Evolutionary conservation across 2,113 vertebrate species (phyloP).

Genomic region (Syrrhaptes paradoxus): DNA sequence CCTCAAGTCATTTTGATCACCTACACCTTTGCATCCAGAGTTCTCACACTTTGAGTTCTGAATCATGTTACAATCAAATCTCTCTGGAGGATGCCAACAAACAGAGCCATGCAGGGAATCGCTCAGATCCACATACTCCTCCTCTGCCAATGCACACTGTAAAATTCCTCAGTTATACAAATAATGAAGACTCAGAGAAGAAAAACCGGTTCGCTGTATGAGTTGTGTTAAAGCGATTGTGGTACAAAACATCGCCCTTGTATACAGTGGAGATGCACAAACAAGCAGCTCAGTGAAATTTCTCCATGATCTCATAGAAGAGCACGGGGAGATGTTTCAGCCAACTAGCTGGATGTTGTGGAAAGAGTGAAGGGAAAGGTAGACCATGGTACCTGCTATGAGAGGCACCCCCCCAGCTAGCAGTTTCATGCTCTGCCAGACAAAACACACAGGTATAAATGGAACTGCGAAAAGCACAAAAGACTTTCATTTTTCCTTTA

Average conservation of each 20-base stretch:
- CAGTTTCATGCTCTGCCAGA: neutral
- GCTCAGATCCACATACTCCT: neutral
- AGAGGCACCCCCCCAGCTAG: neutral
- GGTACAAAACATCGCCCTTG: neutral
- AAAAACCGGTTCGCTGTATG: neutral
- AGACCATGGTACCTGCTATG: neutral
- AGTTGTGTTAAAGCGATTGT: neutral
- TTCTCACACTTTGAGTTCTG: neutral
- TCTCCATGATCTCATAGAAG: neutral
- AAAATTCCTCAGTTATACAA: neutral
- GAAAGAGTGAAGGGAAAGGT: neutral
- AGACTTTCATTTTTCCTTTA: neutral
- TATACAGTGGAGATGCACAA: neutral
- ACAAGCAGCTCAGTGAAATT: neutral
- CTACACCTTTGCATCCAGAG: neutral
- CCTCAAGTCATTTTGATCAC: neutral
- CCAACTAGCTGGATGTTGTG: neutral
- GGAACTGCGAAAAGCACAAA: neutral
- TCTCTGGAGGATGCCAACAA: neutral
- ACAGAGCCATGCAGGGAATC: neutral
- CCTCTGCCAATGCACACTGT: neutral
- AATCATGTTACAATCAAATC: rapidly evolving
- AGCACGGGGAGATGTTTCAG: neutral
- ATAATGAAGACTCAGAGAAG: neutral
- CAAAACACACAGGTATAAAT: neutral